Evolutionary conservation across 2,113 vertebrate species (phyloP).

Genomic region (Eretmochelys imbricata): DNA sequence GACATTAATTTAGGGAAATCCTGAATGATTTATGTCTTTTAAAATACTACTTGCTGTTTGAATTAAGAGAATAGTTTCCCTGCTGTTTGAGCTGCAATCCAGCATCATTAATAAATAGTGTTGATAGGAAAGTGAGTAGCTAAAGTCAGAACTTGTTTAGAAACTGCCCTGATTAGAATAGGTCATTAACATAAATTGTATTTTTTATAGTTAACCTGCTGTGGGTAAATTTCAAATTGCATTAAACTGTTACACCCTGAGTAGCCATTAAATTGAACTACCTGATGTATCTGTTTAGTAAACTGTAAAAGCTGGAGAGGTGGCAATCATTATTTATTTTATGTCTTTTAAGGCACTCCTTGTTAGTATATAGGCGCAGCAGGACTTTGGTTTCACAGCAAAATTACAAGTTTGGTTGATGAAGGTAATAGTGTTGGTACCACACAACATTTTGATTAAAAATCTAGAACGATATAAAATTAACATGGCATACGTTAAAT

Average conservation of each 20-base stretch:
- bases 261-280: constrained; percentile 23
- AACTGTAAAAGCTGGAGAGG: constrained; percentile 31
- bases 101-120: constrained; percentile 38
- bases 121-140: constrained; percentile 22
- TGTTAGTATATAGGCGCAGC: not conserved
- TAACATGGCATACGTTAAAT: not conserved
- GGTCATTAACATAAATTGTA: constrained; percentile 39
- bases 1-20: not conserved
- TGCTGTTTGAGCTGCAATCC: constrained; percentile 30
- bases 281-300: constrained; percentile 60
- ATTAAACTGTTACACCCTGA: not conserved
- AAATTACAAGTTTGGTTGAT: not conserved
- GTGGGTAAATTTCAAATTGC: constrained; percentile 15
- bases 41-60: not conserved
- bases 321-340: constrained; percentile 30
- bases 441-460: not conserved
- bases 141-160: constrained; percentile 40
- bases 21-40: constrained; percentile 1
- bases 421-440: not conserved
- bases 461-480: not conserved
- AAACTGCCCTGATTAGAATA: constrained; percentile 57
- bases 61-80: constrained; percentile 21
- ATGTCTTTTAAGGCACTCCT: not conserved
- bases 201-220: constrained; percentile 38
- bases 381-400: not conserved